Evolutionary conservation across 2,113 vertebrate species (phyloP).

Genomic region (Jaculus jaculus): DNA sequence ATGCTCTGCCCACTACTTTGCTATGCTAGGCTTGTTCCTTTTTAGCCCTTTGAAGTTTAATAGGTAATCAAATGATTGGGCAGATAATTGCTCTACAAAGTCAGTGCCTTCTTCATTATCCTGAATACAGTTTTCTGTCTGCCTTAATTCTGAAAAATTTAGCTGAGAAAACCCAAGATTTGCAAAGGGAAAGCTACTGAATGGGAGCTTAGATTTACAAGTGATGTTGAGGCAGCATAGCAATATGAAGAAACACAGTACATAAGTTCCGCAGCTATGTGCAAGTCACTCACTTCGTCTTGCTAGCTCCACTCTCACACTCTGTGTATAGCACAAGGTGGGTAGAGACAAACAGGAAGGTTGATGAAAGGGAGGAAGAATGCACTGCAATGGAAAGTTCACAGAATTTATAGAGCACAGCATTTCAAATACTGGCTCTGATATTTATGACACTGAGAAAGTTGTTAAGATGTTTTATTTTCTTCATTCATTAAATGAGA

Average conservation of each 20-base stretch:
- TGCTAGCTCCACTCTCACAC: not conserved
- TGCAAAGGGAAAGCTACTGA: not conserved
- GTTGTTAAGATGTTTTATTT: not conserved
- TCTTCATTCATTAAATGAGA: not conserved
- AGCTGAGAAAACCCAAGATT: not conserved
- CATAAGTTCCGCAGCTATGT: not conserved
- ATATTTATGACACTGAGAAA: not conserved
- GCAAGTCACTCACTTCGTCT: not conserved
- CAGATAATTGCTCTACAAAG: not conserved
- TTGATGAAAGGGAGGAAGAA: not conserved
- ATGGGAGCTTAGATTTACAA: not conserved
- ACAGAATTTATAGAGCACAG: not conserved
- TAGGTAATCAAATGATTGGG: not conserved
- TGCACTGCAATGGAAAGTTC: not conserved
- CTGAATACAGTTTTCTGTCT: not conserved
- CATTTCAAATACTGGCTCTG: not conserved
- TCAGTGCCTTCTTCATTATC: not conserved
- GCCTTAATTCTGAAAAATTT: not conserved
- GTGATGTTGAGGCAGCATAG: rapidly evolving
- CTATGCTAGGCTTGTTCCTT: not conserved
- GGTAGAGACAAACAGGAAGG: not conserved
- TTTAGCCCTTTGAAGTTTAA: not conserved
- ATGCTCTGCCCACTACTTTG: not conserved
- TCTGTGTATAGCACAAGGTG: not conserved
- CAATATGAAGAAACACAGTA: not conserved